Conservation (phyloP, 23 tunicate genomes). For the Halocynthia roretzi region DNA sequence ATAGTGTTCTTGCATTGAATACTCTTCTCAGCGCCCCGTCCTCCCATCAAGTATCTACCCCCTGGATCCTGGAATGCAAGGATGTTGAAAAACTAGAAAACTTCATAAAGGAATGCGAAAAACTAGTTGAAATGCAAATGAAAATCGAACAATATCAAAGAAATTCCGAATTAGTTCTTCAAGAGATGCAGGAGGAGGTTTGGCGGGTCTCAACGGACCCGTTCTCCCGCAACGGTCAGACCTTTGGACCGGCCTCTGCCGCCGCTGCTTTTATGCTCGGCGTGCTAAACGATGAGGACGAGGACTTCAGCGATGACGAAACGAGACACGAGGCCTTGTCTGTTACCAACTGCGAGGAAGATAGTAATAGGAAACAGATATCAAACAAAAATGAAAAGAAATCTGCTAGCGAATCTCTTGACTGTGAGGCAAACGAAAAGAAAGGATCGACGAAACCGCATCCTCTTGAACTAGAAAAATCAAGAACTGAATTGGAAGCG, state of each 20-base stretch:
- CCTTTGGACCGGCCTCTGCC: neutral
- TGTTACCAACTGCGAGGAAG: slow-evolving; percentile 28
- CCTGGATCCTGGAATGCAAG: slow-evolving; percentile 45
- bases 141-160: slow-evolving; percentile 77
- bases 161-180: slow-evolving; percentile 47
- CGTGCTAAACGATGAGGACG: slow-evolving; percentile 22
- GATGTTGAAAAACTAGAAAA: slow-evolving; percentile 31
- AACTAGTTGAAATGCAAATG: slow-evolving; percentile 63
- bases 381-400: neutral
- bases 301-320: slow-evolving; percentile 62
- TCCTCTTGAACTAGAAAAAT: slow-evolving; percentile 28
- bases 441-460: neutral
- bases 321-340: slow-evolving; percentile 27
- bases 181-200: slow-evolving; percentile 72
- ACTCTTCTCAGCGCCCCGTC: slow-evolving; percentile 19
- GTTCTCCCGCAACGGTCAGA: neutral
- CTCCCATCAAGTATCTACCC: slow-evolving; percentile 6
- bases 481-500: slow-evolving; percentile 57
- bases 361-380: neutral
- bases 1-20: slow-evolving; percentile 10
- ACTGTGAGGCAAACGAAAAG: neutral
- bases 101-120: slow-evolving; percentile 46
- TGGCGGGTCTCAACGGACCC: slow-evolving; percentile 64
- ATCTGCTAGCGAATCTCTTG: neutral
- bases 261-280: slow-evolving; percentile 63